Conservation (phyloP, 1,140 invertebrate genomes). For the Oppia nitens region DNA sequence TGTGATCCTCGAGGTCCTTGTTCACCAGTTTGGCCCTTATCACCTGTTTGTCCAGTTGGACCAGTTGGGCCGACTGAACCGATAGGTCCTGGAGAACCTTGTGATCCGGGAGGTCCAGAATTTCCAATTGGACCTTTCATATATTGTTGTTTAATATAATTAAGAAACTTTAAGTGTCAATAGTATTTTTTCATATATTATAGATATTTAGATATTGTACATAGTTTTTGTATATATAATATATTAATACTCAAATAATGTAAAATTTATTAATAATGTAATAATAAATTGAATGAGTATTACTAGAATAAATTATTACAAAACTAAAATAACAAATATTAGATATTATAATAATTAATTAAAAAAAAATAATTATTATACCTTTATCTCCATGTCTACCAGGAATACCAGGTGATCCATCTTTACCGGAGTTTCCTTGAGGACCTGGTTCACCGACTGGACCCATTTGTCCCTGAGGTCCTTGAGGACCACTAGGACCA, state of each 20-base stretch:
- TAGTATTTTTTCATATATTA: no score
- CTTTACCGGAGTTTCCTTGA: constrained; percentile 33
- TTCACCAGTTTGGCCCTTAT: constrained; percentile 36
- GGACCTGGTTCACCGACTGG: not conserved
- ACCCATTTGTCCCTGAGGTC: constrained; percentile 17
- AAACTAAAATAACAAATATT: no score
- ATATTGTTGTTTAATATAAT: constrained; percentile 8
- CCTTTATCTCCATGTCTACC: constrained; percentile 42
- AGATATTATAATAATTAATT: not conserved
- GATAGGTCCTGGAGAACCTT: constrained; percentile 16
- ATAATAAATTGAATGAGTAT: no score
- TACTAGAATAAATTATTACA: no score
- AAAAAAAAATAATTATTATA: constrained; percentile 48
- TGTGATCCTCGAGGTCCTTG: constrained; percentile 38
- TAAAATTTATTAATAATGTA: no score
- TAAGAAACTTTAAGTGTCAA: no score
- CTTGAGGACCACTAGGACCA: constrained; percentile 11
- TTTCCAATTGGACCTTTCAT: constrained; percentile 21
- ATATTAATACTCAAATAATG: no score
- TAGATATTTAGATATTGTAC: no score
- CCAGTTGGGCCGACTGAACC: not conserved
- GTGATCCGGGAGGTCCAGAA: constrained; percentile 6
- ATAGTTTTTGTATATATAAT: no score
- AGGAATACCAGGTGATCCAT: constrained; percentile 41
- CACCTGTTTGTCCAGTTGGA: constrained; percentile 16